Base-by-base conservation (phyloP, 2,113 vertebrate genomes). In the Pampusana beccarii region DNA sequence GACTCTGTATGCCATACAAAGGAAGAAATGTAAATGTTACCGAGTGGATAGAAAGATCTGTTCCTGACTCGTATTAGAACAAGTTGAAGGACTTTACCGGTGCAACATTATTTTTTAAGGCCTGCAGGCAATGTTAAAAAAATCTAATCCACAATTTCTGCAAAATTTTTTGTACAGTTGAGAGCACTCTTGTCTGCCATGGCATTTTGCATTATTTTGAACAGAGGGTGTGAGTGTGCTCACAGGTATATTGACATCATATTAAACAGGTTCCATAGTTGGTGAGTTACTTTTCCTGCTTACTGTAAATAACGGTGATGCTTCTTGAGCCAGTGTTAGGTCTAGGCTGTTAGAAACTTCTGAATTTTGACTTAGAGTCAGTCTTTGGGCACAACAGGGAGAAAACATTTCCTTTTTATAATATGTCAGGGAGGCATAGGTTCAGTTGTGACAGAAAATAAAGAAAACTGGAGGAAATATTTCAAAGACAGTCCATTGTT, bases 21-120 rank as follows among this genome's bases (percentile, higher is more conserved):
- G 88, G 84, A 97, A 97, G 96, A 97, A 96, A 97, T 48, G 67
- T 74, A 95, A 97, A 97, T 94, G 92, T 77, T 96, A 95, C 95
- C 79, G 89, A 78, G 72, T 44, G 73, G 88, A 95, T 53, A 86
- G 77, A 96, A 92, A 90, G 46, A 91, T 81, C 70, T 77, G 48
- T 56, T 96, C 66, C 66, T 92, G 60, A 69, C 80, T 98, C 86
- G 60, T 77, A 85, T 90, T 90, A 93, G 77, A 96, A 90, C 48
- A 89, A 86, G 56, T 20, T 83, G 93, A 95, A 96, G 80, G 46
- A 92, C 56, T 64, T 95, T 24, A 7, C 23, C 78, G 36, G 31
- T 86, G 8, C 67, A 96, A 71, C 74, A 53, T 83, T 96, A 82
- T 95, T 87, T 95, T 91, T 96, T 60, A 33, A 87, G 57, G 31